phyloP scores from a whole-genome alignment of 2,113 vertebrate genomes.

The Vulpes vulpes region DNA sequence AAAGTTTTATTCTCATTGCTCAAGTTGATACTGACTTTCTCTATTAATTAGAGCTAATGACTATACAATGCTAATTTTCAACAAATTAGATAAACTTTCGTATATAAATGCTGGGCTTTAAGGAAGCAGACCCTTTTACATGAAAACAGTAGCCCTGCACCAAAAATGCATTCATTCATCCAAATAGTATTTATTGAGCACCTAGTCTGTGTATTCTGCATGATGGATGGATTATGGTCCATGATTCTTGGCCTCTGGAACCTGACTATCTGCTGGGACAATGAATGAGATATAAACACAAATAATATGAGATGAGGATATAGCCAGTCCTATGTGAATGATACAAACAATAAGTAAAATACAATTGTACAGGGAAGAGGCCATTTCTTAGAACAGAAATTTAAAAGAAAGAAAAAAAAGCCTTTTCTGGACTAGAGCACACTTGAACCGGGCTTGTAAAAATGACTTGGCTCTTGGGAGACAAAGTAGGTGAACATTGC shows the following conservation, averaged over 20 bases:
- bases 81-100: not conserved
- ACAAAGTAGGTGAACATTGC: not conserved
- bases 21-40: not conserved
- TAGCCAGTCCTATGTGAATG: not conserved
- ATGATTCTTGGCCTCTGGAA: not conserved
- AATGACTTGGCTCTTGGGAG: not conserved
- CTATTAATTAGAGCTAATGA: not conserved
- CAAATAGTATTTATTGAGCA: not conserved
- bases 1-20: not conserved
- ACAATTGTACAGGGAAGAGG: not conserved
- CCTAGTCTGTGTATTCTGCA: not conserved
- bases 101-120: not conserved
- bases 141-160: not conserved
- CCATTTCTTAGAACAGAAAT: not conserved
- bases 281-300: not conserved
- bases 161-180: not conserved
- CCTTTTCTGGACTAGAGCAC: not conserved
- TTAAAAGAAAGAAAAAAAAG: not conserved
- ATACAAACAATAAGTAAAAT: not conserved
- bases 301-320: not conserved
- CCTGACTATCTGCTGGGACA: not conserved
- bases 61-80: not conserved
- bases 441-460: not conserved
- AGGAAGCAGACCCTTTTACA: not conserved
- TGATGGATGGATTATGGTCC: not conserved